phyloP scores from a whole-genome alignment of 2,113 vertebrate species.

The Balaenoptera acutorostrata region DNA sequence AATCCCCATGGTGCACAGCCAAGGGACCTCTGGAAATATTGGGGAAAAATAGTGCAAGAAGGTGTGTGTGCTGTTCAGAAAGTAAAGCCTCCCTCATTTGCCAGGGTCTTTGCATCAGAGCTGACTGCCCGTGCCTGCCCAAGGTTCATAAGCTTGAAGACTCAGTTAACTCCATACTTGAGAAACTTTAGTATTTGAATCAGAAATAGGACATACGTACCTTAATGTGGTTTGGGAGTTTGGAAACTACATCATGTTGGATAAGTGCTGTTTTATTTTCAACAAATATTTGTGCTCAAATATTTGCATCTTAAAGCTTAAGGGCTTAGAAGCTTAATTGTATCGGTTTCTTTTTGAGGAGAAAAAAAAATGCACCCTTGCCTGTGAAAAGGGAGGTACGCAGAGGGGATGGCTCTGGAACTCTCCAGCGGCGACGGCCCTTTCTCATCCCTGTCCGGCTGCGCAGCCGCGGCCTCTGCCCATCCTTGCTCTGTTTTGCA shows the following conservation, averaged over 20 bases:
- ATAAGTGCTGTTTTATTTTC: background rate
- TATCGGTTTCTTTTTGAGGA: background rate
- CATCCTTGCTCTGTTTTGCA: background rate
- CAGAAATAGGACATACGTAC: background rate
- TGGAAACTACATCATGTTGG: background rate
- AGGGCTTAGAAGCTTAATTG: background rate
- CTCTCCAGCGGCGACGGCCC: fast-evolving
- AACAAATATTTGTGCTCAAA: background rate
- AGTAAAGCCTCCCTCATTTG: background rate
- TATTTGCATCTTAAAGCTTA: background rate
- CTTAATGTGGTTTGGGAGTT: background rate
- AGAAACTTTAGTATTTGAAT: background rate
- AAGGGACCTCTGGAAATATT: fast-evolving
- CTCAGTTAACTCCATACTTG: no score
- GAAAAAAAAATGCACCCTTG: fast-evolving
- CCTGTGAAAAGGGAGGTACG: fast-evolving
- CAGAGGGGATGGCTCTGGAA: background rate
- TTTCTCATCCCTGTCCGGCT: background rate
- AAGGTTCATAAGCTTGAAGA: background rate
- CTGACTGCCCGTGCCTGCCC: background rate
- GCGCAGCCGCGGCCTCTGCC: background rate
- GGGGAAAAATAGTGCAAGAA: background rate
- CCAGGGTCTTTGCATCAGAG: fast-evolving
- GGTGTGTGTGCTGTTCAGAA: no score
- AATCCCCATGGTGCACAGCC: background rate